phyloP scores from a whole-genome alignment of 2,113 vertebrate genomes.

The Collichthys lucidus region DNA sequence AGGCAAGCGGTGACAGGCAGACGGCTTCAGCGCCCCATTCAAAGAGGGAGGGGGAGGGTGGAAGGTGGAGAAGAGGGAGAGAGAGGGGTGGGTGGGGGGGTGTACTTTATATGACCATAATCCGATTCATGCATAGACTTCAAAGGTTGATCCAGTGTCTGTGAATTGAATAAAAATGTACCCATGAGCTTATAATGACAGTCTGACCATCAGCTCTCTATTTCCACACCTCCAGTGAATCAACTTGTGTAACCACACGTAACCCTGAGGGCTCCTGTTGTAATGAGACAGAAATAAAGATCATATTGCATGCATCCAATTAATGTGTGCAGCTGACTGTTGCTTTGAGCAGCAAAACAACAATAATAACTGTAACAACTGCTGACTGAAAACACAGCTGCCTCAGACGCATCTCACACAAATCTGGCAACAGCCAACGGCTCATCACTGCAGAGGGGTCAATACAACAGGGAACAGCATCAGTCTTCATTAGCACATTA shows the following conservation, averaged over 20 bases:
- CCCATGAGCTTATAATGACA: slow-evolving; percentile 51
- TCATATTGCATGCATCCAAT: not conserved
- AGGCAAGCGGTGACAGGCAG: slow-evolving; percentile 79
- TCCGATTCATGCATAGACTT: slow-evolving; percentile 78
- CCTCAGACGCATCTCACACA: slow-evolving; percentile 26
- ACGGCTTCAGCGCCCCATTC: slow-evolving; percentile 75
- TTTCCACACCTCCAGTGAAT: not conserved
- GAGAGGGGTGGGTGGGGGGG: not conserved
- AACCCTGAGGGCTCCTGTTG: not conserved
- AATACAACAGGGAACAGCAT: slow-evolving; percentile 13
- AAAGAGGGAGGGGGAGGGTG: slow-evolving; percentile 42
- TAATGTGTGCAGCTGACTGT: slow-evolving; percentile 16
- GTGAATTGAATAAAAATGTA: slow-evolving; percentile 62
- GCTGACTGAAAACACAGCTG: slow-evolving; percentile 38
- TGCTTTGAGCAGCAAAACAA: slow-evolving; percentile 15
- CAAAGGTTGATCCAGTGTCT: slow-evolving; percentile 72
- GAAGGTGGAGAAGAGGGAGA: slow-evolving; percentile 5
- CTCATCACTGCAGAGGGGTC: slow-evolving; percentile 40
- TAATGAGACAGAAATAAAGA: slow-evolving; percentile 10
- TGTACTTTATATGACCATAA: slow-evolving; percentile 73
- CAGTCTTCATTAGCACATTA: slow-evolving; percentile 13
- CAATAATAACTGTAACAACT: not conserved
- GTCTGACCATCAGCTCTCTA: slow-evolving; percentile 39
- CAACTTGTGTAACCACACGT: not conserved
- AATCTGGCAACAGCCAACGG: slow-evolving; percentile 31